Percentiles rank a stretch among this genome's conserved stretches.
Evolutionary conservation across 2,113 vertebrate genomes (phyloP).

Genomic region (Clarias macrocephalus): DNA sequence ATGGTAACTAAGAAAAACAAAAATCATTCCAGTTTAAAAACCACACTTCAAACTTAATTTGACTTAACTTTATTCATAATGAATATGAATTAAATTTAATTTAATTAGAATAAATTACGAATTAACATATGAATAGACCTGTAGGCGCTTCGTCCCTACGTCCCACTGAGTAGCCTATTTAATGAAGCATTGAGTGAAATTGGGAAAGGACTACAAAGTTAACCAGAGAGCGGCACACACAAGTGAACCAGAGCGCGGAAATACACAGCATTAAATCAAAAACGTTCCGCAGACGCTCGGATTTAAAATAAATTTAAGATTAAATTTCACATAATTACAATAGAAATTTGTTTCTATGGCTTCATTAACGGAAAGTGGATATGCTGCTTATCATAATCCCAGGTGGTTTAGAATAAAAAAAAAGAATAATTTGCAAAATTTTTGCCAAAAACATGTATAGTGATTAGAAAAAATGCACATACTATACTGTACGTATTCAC

Average conservation of each 20-base stretch:
- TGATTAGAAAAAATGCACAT: background rate
- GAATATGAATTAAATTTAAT: background rate
- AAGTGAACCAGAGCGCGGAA: background rate
- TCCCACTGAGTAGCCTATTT: background rate
- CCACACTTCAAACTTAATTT: background rate
- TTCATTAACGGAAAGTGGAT: background rate
- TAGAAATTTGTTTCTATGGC: background rate
- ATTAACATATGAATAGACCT: background rate
- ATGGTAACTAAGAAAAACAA: slow-evolving; percentile 3
- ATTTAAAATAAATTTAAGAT: background rate
- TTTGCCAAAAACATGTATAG: background rate
- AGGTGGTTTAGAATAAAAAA: background rate
- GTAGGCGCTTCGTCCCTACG: background rate
- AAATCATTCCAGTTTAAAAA: background rate
- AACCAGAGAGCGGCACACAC: background rate
- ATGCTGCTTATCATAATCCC: background rate
- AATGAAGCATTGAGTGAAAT: background rate
- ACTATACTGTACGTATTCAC: background rate
- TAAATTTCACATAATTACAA: background rate
- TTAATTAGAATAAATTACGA: background rate
- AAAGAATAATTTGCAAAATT: too few species aligned
- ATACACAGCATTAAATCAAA: background rate
- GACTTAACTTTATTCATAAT: background rate
- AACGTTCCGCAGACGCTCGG: background rate
- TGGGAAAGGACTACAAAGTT: background rate